phyloP scores from a whole-genome alignment of 2,797 vertebrate species.

The Pygocentrus nattereri region DNA sequence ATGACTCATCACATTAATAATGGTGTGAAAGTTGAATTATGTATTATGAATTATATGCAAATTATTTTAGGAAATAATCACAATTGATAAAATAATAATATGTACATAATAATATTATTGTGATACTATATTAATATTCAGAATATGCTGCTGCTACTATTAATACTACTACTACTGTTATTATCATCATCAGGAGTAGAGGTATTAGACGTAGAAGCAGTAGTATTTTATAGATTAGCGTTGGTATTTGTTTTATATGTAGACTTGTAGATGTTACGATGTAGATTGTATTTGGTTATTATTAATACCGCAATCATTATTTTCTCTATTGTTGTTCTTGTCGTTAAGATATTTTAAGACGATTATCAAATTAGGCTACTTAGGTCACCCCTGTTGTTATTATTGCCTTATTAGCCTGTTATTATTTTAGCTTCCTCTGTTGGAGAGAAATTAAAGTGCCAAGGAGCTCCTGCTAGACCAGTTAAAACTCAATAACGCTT shows the following conservation, averaged over 20 bases:
- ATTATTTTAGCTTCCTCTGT: no score
- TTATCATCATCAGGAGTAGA: not conserved
- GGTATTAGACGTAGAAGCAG: no score
- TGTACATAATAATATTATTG: not conserved
- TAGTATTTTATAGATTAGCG: no score
- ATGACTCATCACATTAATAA: conserved; percentile 7
- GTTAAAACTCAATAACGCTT: not conserved
- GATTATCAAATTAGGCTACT: no score
- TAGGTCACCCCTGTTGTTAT: no score
- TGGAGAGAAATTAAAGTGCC: no score
- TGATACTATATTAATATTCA: no score
- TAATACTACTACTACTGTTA: not conserved
- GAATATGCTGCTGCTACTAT: not conserved
- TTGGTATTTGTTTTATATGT: not conserved
- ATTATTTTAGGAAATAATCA: not conserved
- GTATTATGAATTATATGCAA: not conserved
- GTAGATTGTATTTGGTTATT: no score
- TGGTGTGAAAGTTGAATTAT: not conserved
- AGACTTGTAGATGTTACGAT: no score
- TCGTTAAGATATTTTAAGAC: not conserved
- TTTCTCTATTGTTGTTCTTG: not conserved
- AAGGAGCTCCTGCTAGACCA: no score
- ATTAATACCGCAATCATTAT: no score
- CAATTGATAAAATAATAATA: not conserved
- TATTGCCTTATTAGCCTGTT: not conserved